phyloP scores from a whole-genome alignment of 2,888 invertebrate genomes.

The Clepsis dumicolana region DNA sequence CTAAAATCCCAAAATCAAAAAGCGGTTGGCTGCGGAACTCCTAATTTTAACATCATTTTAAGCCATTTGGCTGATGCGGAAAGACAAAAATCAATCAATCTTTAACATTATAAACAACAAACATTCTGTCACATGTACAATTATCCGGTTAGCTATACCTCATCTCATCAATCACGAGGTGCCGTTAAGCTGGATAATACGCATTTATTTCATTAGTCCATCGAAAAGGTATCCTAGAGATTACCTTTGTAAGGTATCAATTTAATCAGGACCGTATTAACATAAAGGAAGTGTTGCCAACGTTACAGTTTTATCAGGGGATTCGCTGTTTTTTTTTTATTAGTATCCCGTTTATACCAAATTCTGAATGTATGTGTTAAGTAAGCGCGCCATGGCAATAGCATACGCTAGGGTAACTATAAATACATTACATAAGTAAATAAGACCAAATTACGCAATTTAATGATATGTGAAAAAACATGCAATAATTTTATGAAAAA shows the following conservation, averaged over 20 bases:
- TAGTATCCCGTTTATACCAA: background rate
- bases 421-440: too few species aligned
- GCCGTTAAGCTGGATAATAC: conserved; percentile 22
- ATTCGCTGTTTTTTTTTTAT: background rate
- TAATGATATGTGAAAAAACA: too few species aligned
- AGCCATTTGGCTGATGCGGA: too few species aligned
- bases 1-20: too few species aligned
- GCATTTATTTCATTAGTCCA: conserved; percentile 50
- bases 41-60: too few species aligned
- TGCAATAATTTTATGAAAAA: too few species aligned
- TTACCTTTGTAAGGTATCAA: conserved; percentile 53
- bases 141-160: background rate
- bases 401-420: too few species aligned
- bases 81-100: background rate
- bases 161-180: background rate
- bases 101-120: background rate
- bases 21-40: too few species aligned
- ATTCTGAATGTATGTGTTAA: background rate
- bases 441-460: too few species aligned
- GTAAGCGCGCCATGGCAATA: background rate
- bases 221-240: conserved; percentile 52
- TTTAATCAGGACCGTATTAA: conserved; percentile 52
- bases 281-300: conserved; percentile 42
- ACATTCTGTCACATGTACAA: background rate
- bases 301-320: background rate